Conservation (phyloP, 1,140 invertebrate species). For the Lordiphosa mommai region DNA sequence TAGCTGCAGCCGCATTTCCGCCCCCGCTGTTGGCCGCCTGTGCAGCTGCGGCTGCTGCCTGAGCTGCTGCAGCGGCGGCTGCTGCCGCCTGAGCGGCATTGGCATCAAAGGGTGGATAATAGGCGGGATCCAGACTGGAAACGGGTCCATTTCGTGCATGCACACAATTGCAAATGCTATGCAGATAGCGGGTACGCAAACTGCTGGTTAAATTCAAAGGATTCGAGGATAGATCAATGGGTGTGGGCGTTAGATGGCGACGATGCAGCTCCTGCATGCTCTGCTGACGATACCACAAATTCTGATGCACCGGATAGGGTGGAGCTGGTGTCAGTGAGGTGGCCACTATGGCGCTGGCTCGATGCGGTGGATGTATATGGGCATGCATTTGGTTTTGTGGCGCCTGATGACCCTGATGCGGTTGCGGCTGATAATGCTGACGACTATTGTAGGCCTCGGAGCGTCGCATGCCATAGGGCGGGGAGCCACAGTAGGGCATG, state of each 20-base stretch:
- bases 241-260: constrained; percentile 75
- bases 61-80: constrained; percentile 19
- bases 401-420: constrained; percentile 71
- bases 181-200: constrained; percentile 56
- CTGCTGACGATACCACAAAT: constrained; percentile 87
- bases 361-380: constrained; percentile 66
- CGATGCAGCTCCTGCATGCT: constrained; percentile 82
- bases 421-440: constrained; percentile 68
- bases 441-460: constrained; percentile 63
- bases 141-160: constrained; percentile 69
- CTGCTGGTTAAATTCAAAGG: constrained; percentile 62
- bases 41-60: constrained; percentile 4
- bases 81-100: constrained; percentile 17
- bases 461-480: constrained; percentile 50
- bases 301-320: constrained; percentile 87
- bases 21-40: constrained; percentile 5
- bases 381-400: constrained; percentile 70
- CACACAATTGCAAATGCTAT: constrained; percentile 68
- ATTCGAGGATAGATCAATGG: constrained; percentile 76
- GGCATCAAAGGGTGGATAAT: constrained; percentile 62
- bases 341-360: constrained; percentile 53
- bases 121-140: constrained; percentile 71
- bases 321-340: constrained; percentile 79
- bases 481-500: constrained; percentile 59
- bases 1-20: constrained; percentile 7